Base-by-base conservation (phyloP, 2,113 vertebrate genomes). In the Onychostruthus taczanowskii region DNA sequence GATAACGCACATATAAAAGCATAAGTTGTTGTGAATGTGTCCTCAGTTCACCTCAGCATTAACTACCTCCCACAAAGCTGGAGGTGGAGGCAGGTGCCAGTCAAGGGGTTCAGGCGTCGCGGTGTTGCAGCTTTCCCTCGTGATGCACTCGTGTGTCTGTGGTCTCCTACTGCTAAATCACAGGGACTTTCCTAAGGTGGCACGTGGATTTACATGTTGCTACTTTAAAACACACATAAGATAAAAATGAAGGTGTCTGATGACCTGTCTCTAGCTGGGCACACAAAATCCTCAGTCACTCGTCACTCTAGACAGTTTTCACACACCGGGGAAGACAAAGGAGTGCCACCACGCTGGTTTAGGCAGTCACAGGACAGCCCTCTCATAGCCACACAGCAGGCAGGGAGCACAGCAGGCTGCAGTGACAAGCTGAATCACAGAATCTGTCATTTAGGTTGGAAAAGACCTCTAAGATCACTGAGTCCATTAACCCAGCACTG, bases 101-200 rank as follows among this genome's bases (percentile, higher is more conserved):
- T 5, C 1, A 0, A 59, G 66, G 67, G 70, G 50, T 50, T 61
- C 4, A 0, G 67, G 37, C 23, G 43, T 9, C 0, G 2, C 0
- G 0, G 13, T 3, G 3, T 30, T 31, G 37, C 67, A 55, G 47
- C 35, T 67, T 91, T 56, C 52, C 21, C 28, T 91, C 2, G 0
- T 6, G 27, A 46, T 37, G 2, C 12, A 3, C 16, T 49, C 13
- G 7, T 0, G 2, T 21, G 23, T 16, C 7, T 3, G 16, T 72
- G 35, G 33, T 43, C 37, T 90, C 20, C 62, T 50, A 7, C 46
- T 35, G 39, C 39, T 43, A 50, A 55, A 35, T 43, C 79, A 80
- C 22, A 47, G 24, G 53, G 58, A 31, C 12, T 58, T 85, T 62
- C 64, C 70, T 62, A 16, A 27, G 14, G 19, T 23, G 24, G 55